A percentile compares a stretch with the other conserved stretches of the same genome.
Evolutionary conservation across 2,888 invertebrate species (phyloP).

Genomic region (Eudasyphora cyanicolor): DNA sequence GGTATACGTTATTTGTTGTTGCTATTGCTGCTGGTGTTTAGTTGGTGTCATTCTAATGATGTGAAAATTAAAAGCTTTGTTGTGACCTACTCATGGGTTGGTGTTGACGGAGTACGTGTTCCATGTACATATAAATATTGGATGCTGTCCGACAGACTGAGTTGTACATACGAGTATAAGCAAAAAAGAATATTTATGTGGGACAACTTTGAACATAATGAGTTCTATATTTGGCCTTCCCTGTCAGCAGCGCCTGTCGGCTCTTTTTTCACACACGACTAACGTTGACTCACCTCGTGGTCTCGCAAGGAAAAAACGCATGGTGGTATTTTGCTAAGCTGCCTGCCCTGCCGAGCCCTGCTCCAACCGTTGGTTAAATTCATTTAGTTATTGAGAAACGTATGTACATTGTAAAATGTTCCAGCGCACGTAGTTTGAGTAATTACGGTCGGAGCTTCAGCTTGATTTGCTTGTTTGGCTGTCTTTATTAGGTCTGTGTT

Average conservation of each 20-base stretch:
- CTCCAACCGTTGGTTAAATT: not conserved
- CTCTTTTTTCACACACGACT: not conserved
- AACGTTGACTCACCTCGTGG: not conserved
- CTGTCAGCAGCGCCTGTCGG: constrained; percentile 56
- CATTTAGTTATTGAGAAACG: not conserved
- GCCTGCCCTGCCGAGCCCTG: not conserved
- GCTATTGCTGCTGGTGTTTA: constrained; percentile 2
- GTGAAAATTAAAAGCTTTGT: not conserved
- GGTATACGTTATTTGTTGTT: too few species aligned
- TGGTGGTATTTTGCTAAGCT: not conserved
- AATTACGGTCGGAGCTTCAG: constrained; percentile 2
- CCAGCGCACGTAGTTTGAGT: not conserved
- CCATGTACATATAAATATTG: constrained; percentile 29
- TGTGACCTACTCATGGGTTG: not conserved
- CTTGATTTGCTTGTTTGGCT: constrained; percentile 33
- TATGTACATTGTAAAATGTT: not conserved
- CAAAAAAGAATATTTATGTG: not conserved
- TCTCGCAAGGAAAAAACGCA: not conserved
- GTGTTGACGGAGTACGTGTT: not conserved
- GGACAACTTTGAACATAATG: constrained; percentile 18
- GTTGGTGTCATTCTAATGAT: not conserved
- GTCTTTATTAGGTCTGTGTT: constrained; percentile 41
- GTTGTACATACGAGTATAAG: too few species aligned
- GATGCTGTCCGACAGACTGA: not conserved
- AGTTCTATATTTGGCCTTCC: constrained; percentile 21